Percentiles rank a stretch among this genome's conserved stretches.
These are phyloP conservation scores for Syritta pipiens DNA, from an alignment of 2,888 invertebrate species.

Conservation along the genomic window DNA sequence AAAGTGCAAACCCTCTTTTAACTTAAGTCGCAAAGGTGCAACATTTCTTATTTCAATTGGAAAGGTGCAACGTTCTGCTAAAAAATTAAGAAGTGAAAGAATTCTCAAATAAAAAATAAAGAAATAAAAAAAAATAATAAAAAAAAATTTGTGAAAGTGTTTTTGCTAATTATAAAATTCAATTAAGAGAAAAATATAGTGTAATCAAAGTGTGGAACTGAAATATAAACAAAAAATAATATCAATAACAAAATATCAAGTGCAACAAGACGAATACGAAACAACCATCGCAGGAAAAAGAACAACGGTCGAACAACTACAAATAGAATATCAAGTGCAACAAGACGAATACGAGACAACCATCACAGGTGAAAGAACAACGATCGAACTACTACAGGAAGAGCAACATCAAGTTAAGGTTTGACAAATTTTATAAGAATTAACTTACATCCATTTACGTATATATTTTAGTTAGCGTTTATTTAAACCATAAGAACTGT, in stretches of 20 bases:
- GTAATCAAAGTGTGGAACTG: no score
- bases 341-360: not conserved
- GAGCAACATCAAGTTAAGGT: no score
- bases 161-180: no score
- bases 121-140: not conserved
- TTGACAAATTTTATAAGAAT: not conserved
- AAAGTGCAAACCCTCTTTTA: no score
- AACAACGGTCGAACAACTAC: not conserved
- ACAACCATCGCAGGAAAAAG: no score
- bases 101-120: not conserved
- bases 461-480: not conserved
- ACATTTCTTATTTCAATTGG: not conserved
- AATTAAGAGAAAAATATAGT: no score
- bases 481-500: not conserved
- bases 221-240: not conserved
- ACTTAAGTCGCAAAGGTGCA: not conserved
- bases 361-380: not conserved
- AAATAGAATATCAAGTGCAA: not conserved
- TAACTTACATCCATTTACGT: not conserved
- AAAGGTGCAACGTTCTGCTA: not conserved
- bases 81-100: not conserved
- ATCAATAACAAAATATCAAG: not conserved
- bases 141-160: not conserved
- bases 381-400: not conserved
- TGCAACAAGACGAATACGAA: no score